phyloP scores from a whole-genome alignment of 1,140 invertebrate species.

The Drosophila asahinai region DNA sequence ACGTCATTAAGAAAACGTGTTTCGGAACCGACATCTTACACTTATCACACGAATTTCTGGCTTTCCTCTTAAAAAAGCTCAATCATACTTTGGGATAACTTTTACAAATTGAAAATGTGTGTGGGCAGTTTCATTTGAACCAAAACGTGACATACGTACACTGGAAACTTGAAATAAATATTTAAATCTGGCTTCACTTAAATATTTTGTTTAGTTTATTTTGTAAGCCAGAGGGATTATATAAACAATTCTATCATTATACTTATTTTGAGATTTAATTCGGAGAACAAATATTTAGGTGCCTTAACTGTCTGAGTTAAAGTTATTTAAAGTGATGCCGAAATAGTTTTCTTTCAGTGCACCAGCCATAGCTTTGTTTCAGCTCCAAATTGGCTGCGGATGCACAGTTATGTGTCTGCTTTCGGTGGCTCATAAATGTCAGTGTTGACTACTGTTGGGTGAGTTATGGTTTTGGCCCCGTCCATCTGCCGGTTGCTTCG shows the following conservation, averaged over 20 bases:
- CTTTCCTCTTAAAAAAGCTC: conserved; percentile 4
- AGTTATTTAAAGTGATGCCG: too few species aligned
- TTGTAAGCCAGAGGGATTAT: too few species aligned
- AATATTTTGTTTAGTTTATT: too few species aligned
- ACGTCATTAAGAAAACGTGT: conserved; percentile 21
- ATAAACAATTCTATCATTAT: too few species aligned
- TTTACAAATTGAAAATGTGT: not conserved
- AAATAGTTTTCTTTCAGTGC: conserved; percentile 7
- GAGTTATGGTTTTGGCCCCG: conserved; percentile 37
- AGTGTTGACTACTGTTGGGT: conserved; percentile 30
- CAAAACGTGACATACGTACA: conserved; percentile 1
- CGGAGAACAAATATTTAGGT: too few species aligned
- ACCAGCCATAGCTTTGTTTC: not conserved
- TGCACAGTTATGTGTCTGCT: conserved; percentile 28
- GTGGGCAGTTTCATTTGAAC: conserved; percentile 2
- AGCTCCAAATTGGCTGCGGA: conserved; percentile 32
- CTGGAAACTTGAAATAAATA: not conserved
- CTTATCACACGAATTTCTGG: not conserved
- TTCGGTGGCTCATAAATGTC: conserved; percentile 58
- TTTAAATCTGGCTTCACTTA: not conserved
- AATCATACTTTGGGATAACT: not conserved
- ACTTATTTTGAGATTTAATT: too few species aligned
- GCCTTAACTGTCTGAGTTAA: too few species aligned
- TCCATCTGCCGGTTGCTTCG: conserved; percentile 22
- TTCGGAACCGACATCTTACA: conserved; percentile 14